Evolutionary conservation across 2,888 invertebrate genomes (phyloP), one percentile per base, ranked within the genome.

Genomic region (Pseudococcus longispinus): DNA sequence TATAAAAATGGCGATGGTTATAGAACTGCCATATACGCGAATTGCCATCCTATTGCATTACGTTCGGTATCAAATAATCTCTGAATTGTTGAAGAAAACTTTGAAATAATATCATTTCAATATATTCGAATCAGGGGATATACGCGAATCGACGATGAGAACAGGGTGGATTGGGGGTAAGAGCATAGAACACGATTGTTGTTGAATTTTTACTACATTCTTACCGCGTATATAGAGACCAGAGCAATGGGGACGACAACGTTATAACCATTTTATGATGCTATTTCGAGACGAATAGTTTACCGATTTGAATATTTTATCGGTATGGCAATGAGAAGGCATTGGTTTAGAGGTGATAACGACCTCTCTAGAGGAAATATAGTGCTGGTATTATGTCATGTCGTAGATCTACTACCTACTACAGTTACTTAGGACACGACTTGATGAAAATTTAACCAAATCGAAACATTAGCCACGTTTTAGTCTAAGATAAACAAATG

Each of bases 91-190:
- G 74, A n/a, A 74, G 29, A 32, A 37, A 74, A 74, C 74, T 74
- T 74, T 37, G 74, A 74, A 74, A 74, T 74, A 74, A 74, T 74
- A 32, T 37, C 74, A 74, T 74, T 74, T 74, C 74, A 74, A 74
- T 74, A 74, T 65, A 65, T 65, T 65, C 15, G 65, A 65, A 15
- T 37, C 11, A 26, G 3, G 3, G n/a, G n/a, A 51, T 15, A n/a
- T 51, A 13, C 44, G 44, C 44, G n/a, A n/a, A n/a, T n/a, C n/a
- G 51, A 51, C 2, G 51, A 5, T n/a, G n/a, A 18, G 18, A 65
- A 6, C n/a, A 2, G 23, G 60, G 60, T 9, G 5, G 8, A 4
- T 11, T 60, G 5, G 23, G 26, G n/a, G n/a, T n/a, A n/a, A n/a
- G n/a, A 26, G 65, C 2, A 13, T 0, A 13, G 26, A 51, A 51